Evolutionary conservation across 92 coral and sea anemone genomes (phyloP).

Genomic region (Plumapathes pennacea): DNA sequence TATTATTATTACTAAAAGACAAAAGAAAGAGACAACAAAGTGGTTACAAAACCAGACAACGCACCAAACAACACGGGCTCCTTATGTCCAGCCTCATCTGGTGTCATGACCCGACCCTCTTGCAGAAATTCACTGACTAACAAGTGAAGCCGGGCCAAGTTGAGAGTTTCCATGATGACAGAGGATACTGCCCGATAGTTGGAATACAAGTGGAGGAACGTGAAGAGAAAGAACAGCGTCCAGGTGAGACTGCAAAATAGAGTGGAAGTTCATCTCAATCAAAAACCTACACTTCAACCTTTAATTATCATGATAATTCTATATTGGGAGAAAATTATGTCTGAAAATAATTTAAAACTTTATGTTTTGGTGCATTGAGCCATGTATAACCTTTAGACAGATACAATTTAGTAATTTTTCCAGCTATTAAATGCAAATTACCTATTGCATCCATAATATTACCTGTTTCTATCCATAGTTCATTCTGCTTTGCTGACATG

Average conservation of each 20-base stretch:
- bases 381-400: too few relatives aligned
- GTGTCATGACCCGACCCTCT: constrained; percentile 66
- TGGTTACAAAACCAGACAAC: neutral
- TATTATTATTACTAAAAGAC: neutral
- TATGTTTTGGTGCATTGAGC: too few relatives aligned
- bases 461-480: too few relatives aligned
- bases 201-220: constrained; percentile 83
- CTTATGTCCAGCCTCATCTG: constrained; percentile 66
- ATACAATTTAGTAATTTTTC: too few relatives aligned
- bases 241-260: constrained; percentile 73
- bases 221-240: constrained; percentile 89
- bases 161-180: constrained; percentile 94
- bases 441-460: too few relatives aligned
- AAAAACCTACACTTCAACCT: too few relatives aligned
- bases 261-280: too few relatives aligned
- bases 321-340: neutral
- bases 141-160: constrained; percentile 75
- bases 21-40: neutral
- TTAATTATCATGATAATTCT: neutral
- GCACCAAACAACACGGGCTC: constrained; percentile 92
- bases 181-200: constrained; percentile 96
- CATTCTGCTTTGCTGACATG: too few relatives aligned
- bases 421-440: too few relatives aligned
- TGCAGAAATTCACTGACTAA: constrained; percentile 66
- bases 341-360: too few relatives aligned